phyloP scores from a whole-genome alignment of 1,140 invertebrate species.

The Triops cancriformis region DNA sequence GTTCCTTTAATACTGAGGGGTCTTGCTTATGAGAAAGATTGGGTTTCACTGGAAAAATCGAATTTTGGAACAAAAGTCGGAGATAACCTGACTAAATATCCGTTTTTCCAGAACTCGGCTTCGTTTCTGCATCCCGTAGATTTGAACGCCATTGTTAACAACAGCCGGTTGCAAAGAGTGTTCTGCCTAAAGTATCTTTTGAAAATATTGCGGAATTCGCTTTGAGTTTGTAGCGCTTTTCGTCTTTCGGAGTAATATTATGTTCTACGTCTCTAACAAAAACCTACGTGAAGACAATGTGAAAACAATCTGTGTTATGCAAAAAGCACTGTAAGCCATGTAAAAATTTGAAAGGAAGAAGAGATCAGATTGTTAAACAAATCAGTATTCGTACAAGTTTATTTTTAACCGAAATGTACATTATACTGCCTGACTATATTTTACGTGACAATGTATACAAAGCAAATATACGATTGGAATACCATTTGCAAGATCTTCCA shows the following conservation, averaged over 20 bases:
- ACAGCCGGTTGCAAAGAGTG: constrained; percentile 27
- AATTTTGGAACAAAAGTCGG: constrained; percentile 24
- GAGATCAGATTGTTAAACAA: background rate
- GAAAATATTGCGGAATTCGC: constrained; percentile 24
- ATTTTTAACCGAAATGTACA: background rate
- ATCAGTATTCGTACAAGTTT: background rate
- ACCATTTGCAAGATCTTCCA: no score
- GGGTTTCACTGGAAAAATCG: constrained; percentile 30
- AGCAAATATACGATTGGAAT: no score
- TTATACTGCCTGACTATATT: background rate
- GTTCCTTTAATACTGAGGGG: constrained; percentile 34
- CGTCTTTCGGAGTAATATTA: background rate
- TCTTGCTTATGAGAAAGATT: constrained; percentile 30
- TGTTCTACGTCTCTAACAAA: background rate
- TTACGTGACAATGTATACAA: no score
- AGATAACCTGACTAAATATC: constrained; percentile 22
- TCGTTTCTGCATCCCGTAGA: constrained; percentile 34
- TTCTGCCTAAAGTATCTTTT: constrained; percentile 36
- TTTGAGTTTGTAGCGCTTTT: background rate
- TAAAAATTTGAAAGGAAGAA: background rate
- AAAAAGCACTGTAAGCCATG: background rate
- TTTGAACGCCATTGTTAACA: constrained; percentile 34
- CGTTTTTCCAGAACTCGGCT: constrained; percentile 26
- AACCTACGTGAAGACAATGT: background rate
- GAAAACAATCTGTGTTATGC: background rate